These are phyloP conservation scores for Zaprionus lineosus DNA, from an alignment of 2,888 invertebrate species.

Conservation along the genomic window DNA sequence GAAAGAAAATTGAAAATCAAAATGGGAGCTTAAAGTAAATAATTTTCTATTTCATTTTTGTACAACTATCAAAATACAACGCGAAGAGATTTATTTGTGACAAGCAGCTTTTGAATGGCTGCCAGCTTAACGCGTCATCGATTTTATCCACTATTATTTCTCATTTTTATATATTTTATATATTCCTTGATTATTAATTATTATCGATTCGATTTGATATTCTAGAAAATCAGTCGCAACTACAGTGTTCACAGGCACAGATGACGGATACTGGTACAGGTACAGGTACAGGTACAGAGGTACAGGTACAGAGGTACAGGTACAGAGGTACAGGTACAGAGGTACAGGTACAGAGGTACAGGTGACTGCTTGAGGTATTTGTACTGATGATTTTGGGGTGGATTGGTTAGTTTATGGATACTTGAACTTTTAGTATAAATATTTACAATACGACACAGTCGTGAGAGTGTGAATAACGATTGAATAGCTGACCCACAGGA, in stretches of 20 bases:
- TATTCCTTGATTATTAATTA: constrained; percentile 29
- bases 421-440: constrained; percentile 48
- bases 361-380: constrained; percentile 14
- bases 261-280: constrained; percentile 4
- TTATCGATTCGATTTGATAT: too few species aligned
- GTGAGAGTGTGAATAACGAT: constrained; percentile 25
- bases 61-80: constrained; percentile 28
- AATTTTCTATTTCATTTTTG: constrained; percentile 5
- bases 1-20: not conserved
- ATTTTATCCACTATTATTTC: constrained; percentile 13
- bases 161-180: constrained; percentile 15
- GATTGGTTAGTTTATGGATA: too few species aligned
- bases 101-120: constrained; percentile 31
- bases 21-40: not conserved
- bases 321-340: constrained; percentile 7
- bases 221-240: constrained; percentile 35
- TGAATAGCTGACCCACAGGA: constrained; percentile 32
- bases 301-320: constrained; percentile 16
- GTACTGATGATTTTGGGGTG: too few species aligned
- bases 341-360: constrained; percentile 8
- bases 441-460: constrained; percentile 49
- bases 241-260: too few species aligned
- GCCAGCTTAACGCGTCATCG: constrained; percentile 2
- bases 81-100: constrained; percentile 3
- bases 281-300: constrained; percentile 5